phyloP scores from a whole-genome alignment of 2,888 invertebrate species.

The Allophyes oxyacanthae region DNA sequence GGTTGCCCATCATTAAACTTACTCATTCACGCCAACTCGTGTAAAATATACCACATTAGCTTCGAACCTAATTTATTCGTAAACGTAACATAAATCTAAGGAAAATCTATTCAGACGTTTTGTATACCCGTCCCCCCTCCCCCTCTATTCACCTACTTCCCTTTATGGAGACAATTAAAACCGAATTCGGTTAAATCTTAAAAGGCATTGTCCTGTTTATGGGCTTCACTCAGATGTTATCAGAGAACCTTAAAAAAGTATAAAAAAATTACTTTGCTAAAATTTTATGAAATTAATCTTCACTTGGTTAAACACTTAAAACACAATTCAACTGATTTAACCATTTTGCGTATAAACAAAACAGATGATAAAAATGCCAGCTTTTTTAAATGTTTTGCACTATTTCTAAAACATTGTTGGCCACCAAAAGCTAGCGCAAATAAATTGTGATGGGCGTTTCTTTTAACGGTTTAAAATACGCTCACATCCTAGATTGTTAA shows the following conservation, averaged over 20 bases:
- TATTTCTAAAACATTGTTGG: background rate
- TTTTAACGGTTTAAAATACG: constrained; percentile 33
- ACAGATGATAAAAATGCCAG: background rate
- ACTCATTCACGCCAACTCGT: background rate
- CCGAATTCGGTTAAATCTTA: constrained; percentile 50
- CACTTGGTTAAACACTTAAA: too few species aligned
- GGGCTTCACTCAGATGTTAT: constrained; percentile 70
- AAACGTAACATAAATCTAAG: background rate
- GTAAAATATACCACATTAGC: background rate
- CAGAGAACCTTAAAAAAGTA: constrained; percentile 58
- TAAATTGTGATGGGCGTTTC: constrained; percentile 32
- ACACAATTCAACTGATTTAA: constrained; percentile 1
- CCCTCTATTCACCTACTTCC: constrained; percentile 8
- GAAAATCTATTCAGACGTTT: too few species aligned
- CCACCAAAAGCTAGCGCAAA: constrained; percentile 13
- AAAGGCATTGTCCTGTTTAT: constrained; percentile 75
- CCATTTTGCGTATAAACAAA: background rate
- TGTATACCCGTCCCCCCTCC: background rate
- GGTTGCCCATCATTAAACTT: background rate
- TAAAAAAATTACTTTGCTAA: constrained; percentile 33
- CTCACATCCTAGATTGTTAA: constrained; percentile 27
- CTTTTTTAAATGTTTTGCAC: constrained; percentile 2
- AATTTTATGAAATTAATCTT: constrained; percentile 2
- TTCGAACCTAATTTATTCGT: background rate
- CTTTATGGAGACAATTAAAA: constrained; percentile 53